A percentile compares a stretch with the other conserved stretches of the same genome.
These are phyloP conservation scores for Drosophila bocqueti DNA, from an alignment of 1,140 invertebrate genomes.

Conservation along the genomic window DNA sequence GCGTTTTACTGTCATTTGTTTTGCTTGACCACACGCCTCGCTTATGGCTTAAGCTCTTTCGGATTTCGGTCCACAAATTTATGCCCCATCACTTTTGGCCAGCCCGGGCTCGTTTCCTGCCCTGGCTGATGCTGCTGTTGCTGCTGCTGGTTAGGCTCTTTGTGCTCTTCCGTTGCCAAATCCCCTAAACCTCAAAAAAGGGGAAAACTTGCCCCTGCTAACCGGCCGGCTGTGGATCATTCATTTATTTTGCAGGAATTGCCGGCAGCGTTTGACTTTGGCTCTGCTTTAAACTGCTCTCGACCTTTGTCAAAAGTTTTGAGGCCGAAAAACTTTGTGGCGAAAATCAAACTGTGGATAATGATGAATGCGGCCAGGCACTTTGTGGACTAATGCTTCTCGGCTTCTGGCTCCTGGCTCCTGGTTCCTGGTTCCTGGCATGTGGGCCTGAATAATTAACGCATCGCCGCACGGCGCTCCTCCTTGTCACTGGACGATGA, in stretches of 20 bases:
- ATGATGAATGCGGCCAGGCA: constrained; percentile 75
- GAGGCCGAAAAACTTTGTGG: constrained; percentile 64
- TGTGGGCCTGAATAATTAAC: constrained; percentile 72
- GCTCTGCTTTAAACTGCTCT: constrained; percentile 68
- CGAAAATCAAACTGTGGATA: constrained; percentile 75
- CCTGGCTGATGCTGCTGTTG: neutral
- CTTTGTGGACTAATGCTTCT: constrained; percentile 51
- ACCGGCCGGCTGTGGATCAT: constrained; percentile 43
- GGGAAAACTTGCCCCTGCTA: constrained; percentile 52
- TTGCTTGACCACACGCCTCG: constrained; percentile 68
- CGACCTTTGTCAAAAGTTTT: constrained; percentile 80
- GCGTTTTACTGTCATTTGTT: constrained; percentile 60
- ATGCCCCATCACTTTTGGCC: constrained; percentile 75
- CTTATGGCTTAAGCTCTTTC: constrained; percentile 60
- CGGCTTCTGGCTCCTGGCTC: constrained; percentile 2
- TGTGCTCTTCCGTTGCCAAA: constrained; percentile 47
- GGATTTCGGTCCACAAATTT: constrained; percentile 61
- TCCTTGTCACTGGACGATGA: constrained; percentile 57
- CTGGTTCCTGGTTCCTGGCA: constrained; percentile 22
- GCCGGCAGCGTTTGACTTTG: constrained; percentile 71
- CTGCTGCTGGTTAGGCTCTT: constrained; percentile 7
- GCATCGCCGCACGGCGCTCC: constrained; percentile 37
- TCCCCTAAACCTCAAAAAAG: constrained; percentile 66
- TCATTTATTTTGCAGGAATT: constrained; percentile 75
- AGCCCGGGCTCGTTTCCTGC: constrained; percentile 36